These are phyloP conservation scores for Cotesia chilonis DNA, from an alignment of 1,140 invertebrate genomes.

Conservation along the genomic window DNA sequence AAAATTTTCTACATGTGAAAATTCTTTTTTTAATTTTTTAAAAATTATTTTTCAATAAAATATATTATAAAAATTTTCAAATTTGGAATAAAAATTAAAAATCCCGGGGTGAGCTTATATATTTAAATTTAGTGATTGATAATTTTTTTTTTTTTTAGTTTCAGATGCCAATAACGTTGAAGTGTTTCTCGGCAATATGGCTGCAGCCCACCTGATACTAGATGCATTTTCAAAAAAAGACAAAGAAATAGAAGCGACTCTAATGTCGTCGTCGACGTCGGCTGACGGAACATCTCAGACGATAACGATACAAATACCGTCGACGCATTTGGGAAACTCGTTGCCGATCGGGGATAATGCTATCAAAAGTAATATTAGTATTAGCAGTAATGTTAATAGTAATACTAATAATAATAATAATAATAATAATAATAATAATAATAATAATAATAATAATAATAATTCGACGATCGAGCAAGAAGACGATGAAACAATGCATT, in stretches of 20 bases:
- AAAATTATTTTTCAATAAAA: too few species aligned
- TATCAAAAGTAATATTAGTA: slow-evolving; percentile 33
- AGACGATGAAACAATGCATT: slow-evolving; percentile 64
- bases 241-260: slow-evolving; percentile 58
- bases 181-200: slow-evolving; percentile 65
- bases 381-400: too few species aligned
- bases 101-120: too few species aligned
- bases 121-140: too few species aligned
- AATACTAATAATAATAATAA: slow-evolving; percentile 3
- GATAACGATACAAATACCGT: slow-evolving; percentile 65
- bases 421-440: slow-evolving; percentile 31
- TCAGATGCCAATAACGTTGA: slow-evolving; percentile 55
- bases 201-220: slow-evolving; percentile 68
- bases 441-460: slow-evolving; percentile 16
- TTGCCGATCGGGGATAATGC: slow-evolving; percentile 49
- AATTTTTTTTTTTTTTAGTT: slow-evolving; percentile 20
- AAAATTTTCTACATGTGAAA: too few species aligned
- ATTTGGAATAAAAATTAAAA: too few species aligned
- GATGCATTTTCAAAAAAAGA: slow-evolving; percentile 62
- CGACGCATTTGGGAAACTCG: slow-evolving; percentile 54
- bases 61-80: too few species aligned
- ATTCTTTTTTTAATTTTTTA: too few species aligned
- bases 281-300: slow-evolving; percentile 64
- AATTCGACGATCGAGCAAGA: slow-evolving; percentile 55
- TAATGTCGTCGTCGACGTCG: slow-evolving; percentile 63